Conservation (phyloP, 1,140 invertebrate species). For the Lepeophtheirus salmonis region DNA sequence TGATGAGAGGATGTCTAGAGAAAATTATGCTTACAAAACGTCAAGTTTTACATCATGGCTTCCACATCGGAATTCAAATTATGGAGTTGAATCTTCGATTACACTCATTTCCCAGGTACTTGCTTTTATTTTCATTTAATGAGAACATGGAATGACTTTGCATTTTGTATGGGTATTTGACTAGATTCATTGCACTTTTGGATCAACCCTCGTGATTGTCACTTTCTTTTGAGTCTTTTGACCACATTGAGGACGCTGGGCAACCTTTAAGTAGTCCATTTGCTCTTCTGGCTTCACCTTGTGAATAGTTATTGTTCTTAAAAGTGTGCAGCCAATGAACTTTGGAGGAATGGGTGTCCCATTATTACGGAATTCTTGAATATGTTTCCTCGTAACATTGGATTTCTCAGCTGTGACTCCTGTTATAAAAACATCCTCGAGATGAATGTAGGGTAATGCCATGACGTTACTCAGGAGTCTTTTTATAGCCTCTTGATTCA, state of each 20-base stretch:
- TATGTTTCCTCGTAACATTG: conserved; percentile 4
- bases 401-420: conserved; percentile 20
- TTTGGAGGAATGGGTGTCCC: conserved; percentile 3
- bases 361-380: conserved; percentile 15
- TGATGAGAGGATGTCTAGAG: too few species aligned
- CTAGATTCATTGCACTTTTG: too few species aligned
- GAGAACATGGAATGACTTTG: too few species aligned
- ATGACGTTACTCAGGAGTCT: conserved; percentile 21
- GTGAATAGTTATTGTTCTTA: conserved; percentile 15
- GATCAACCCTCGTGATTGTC: too few species aligned
- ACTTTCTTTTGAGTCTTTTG: too few species aligned
- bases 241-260: conserved; percentile 1
- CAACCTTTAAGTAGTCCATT: not conserved
- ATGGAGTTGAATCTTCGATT: too few species aligned
- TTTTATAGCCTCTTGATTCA: conserved; percentile 21
- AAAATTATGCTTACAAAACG: too few species aligned
- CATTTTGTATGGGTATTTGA: too few species aligned
- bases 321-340: conserved; percentile 17
- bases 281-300: conserved; percentile 10
- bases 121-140: too few species aligned
- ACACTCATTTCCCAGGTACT: too few species aligned
- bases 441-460: conserved; percentile 25
- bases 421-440: conserved; percentile 33
- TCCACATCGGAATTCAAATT: too few species aligned
- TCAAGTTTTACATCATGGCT: too few species aligned